Conservation (phyloP, 2,797 vertebrate genomes). For the Uromys caudimaculatus region DNA sequence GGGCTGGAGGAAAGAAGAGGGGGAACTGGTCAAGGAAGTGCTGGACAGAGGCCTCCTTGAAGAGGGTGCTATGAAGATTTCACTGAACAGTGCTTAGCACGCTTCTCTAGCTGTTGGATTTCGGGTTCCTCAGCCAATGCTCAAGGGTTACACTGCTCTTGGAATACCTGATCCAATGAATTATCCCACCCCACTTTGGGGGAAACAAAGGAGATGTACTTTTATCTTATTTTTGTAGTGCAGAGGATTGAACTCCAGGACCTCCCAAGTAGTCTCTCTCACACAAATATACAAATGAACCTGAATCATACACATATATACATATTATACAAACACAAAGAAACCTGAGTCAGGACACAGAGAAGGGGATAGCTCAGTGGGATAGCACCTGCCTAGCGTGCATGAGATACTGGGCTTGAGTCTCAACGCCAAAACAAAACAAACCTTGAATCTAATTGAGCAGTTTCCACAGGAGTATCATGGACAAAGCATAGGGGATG, state of each 20-base stretch:
- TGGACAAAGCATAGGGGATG: neutral
- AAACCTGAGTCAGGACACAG: neutral
- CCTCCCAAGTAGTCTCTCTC: neutral
- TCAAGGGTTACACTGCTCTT: neutral
- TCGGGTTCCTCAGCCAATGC: neutral
- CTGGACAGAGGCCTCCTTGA: neutral
- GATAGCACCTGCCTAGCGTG: neutral
- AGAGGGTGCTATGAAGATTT: neutral
- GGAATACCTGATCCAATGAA: neutral
- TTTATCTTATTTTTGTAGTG: neutral
- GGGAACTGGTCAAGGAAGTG: neutral
- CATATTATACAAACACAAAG: neutral
- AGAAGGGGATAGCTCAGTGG: neutral
- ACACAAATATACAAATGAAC: neutral
- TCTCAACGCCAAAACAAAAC: neutral
- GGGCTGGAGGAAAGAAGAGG: neutral
- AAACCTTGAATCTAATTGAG: slow-evolving; percentile 18
- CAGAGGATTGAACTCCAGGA: neutral
- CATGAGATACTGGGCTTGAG: neutral
- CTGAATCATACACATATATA: neutral
- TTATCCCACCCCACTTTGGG: neutral
- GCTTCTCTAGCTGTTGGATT: neutral
- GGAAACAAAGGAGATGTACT: neutral
- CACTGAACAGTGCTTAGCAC: neutral
- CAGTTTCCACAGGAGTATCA: too few species aligned